Evolutionary conservation across 2,797 vertebrate genomes (phyloP).

Genomic region (Mormyrus hasselquistii): DNA sequence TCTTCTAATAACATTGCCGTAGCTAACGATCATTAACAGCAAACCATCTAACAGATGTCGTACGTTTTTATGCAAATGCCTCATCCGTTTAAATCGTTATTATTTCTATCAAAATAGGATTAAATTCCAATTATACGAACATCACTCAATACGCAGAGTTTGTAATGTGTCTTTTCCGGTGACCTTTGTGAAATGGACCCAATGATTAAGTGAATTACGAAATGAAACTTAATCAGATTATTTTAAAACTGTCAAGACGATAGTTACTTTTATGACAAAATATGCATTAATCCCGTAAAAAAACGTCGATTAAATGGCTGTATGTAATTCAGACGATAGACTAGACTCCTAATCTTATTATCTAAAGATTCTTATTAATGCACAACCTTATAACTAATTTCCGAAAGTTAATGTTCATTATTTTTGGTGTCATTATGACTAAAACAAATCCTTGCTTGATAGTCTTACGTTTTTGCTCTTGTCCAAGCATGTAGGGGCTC

Average conservation of each 20-base stretch:
- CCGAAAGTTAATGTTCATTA: background rate
- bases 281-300: background rate
- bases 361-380: background rate
- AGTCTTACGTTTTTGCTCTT: background rate
- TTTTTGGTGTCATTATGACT: background rate
- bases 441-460: background rate
- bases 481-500: background rate
- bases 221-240: background rate
- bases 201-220: conserved; percentile 23
- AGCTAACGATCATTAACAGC: background rate
- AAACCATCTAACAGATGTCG: background rate
- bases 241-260: background rate
- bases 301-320: background rate
- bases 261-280: background rate
- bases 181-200: background rate
- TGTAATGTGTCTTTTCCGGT: conserved; percentile 23
- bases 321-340: background rate
- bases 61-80: background rate
- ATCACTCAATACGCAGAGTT: conserved; percentile 15
- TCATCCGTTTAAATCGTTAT: background rate
- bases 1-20: background rate
- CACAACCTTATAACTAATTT: background rate
- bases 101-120: background rate
- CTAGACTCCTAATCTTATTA: background rate
- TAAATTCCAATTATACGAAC: background rate